Evolutionary conservation across 2,888 invertebrate genomes (phyloP).

Genomic region (Yponomeuta sedellus): DNA sequence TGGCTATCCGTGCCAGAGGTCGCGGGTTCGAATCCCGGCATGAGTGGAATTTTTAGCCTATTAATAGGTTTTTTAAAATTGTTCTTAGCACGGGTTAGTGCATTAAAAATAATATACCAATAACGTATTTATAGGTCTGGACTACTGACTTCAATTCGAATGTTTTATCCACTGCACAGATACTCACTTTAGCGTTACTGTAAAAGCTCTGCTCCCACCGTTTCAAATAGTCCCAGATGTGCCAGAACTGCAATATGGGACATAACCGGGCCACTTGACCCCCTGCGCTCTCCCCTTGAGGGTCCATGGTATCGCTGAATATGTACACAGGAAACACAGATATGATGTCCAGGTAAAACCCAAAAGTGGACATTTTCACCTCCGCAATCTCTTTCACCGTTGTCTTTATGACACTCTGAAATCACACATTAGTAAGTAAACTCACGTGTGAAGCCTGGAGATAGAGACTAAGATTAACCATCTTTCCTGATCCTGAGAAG

Average conservation of each 20-base stretch:
- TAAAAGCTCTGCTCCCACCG: constrained; percentile 52
- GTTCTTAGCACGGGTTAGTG: too few relatives aligned
- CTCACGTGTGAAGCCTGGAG: neutral
- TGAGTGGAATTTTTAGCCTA: too few relatives aligned
- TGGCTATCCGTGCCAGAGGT: too few relatives aligned
- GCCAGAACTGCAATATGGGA: constrained; percentile 62
- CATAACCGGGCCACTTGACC: constrained; percentile 50
- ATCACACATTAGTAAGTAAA: constrained; percentile 15
- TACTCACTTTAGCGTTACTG: constrained; percentile 46
- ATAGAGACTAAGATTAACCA: too few relatives aligned
- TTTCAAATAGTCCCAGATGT: constrained; percentile 54
- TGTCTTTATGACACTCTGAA: constrained; percentile 50
- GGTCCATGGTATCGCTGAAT: constrained; percentile 56
- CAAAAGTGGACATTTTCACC: constrained; percentile 57
- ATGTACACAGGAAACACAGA: constrained; percentile 62
- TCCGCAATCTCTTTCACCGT: constrained; percentile 62
- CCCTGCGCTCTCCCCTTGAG: constrained; percentile 37
- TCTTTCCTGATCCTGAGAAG: too few relatives aligned
- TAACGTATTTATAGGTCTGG: too few relatives aligned
- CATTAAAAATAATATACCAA: too few relatives aligned
- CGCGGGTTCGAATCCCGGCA: too few relatives aligned
- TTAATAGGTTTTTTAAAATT: too few relatives aligned
- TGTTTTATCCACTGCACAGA: too few relatives aligned
- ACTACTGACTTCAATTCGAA: too few relatives aligned
- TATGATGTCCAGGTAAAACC: constrained; percentile 63